phyloP scores from a whole-genome alignment of 2,888 invertebrate species.

The Cantharis nigra region DNA sequence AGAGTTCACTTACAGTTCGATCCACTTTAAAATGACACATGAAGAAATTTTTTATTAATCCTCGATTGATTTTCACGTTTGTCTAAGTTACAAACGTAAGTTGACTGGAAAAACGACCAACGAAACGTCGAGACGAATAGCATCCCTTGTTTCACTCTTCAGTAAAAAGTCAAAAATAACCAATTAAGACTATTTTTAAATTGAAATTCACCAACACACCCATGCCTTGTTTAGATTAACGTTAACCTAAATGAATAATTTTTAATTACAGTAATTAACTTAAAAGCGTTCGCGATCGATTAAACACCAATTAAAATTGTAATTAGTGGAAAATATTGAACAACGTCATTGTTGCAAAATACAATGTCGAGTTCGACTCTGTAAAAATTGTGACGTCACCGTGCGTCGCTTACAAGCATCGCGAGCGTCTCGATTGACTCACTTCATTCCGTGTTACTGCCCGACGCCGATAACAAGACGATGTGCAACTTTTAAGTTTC shows the following conservation, averaged over 20 bases:
- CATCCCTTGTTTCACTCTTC: neutral
- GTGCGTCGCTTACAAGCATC: slow-evolving; percentile 25
- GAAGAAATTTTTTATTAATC: slow-evolving; percentile 6
- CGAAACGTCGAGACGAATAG: neutral
- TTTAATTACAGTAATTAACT: neutral
- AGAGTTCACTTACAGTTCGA: slow-evolving; percentile 23
- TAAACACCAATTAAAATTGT: neutral
- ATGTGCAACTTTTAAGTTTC: slow-evolving; percentile 22
- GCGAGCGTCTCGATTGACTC: slow-evolving; percentile 21
- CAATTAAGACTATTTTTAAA: neutral
- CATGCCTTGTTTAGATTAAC: neutral
- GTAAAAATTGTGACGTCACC: slow-evolving; percentile 19
- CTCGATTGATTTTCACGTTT: neutral
- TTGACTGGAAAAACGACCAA: neutral
- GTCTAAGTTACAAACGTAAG: neutral
- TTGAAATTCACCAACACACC: neutral
- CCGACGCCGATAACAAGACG: slow-evolving; percentile 23
- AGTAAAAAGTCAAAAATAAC: neutral
- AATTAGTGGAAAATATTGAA: neutral
- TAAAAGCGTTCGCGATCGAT: neutral
- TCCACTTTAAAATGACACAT: slow-evolving; percentile 21
- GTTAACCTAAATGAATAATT: neutral
- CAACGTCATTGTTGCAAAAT: neutral
- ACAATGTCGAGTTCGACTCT: slow-evolving; percentile 14
- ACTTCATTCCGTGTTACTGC: slow-evolving; percentile 24